A percentile compares a stretch with the other conserved stretches of the same genome.
Conservation (phyloP, 2,888 invertebrate genomes). For the Andrena fulva region DNA sequence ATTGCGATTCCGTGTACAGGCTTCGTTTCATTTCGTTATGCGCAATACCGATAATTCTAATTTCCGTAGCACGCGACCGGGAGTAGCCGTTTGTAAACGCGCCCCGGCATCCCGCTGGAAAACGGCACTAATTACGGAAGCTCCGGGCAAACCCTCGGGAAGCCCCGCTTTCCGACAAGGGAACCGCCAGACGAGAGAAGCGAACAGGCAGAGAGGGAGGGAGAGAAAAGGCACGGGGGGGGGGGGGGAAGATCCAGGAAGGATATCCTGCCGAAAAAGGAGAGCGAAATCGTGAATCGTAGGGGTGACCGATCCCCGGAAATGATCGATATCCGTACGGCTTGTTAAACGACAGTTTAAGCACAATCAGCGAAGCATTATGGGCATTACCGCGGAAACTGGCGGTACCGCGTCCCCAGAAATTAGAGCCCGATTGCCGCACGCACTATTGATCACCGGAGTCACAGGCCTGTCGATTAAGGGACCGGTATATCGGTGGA, state of each 20-base stretch:
- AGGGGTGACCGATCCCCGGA: constrained; percentile 31
- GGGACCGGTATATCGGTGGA: constrained; percentile 62
- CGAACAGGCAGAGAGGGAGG: constrained; percentile 12
- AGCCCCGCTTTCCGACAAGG: constrained; percentile 36
- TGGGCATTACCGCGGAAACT: constrained; percentile 67
- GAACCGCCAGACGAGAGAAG: background rate
- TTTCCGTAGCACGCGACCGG: constrained; percentile 42
- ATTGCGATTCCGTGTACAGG: constrained; percentile 29
- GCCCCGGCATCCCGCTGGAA: constrained; percentile 18
- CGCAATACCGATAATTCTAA: constrained; percentile 50
- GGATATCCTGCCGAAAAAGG: background rate
- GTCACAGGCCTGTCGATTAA: constrained; percentile 68
- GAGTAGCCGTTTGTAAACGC: constrained; percentile 44
- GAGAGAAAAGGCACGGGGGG: background rate
- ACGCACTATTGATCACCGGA: constrained; percentile 69
- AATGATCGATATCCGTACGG: constrained; percentile 67
- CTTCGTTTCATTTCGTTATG: constrained; percentile 31
- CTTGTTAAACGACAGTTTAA: constrained; percentile 72
- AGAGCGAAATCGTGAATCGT: background rate
- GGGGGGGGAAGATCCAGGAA: background rate
- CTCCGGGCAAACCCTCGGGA: constrained; percentile 23
- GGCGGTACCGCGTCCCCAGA: constrained; percentile 61
- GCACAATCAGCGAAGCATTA: constrained; percentile 63
- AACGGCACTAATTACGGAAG: constrained; percentile 55
- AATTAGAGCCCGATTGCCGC: constrained; percentile 63